Evolutionary conservation across 2,888 invertebrate genomes (phyloP), one percentile per base, ranked within the genome.

Genomic region (Amiota communis): DNA sequence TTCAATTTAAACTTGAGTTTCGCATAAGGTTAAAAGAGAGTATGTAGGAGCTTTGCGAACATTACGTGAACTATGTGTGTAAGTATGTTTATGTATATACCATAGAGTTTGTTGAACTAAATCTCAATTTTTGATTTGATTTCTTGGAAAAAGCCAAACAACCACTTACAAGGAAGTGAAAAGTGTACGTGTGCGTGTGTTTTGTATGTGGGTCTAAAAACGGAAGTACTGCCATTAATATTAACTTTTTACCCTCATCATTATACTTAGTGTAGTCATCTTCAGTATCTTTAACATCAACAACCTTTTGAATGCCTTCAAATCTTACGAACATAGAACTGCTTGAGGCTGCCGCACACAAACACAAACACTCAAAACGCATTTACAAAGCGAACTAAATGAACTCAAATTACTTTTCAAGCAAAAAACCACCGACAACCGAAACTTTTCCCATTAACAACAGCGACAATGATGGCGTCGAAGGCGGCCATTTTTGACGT

Each of bases 351-450:
- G 8, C 4, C 36, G 6, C 63, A 36, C 63, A 63, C 46, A 6
- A 1, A 23, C 23, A 23, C 23, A 23, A 1, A 23, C 63, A 63
- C 46, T 2, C 36, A 10, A 13, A 36, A 36, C 63, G 17, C 63
- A 63, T 59, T 53, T 59, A 59, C 23, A 59, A 15, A 59, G n/a
- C 63, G 36, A 4, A 59, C 23, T 53, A 59, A 59, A 17, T 17
- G 59, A 20, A 36, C 36, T 63, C 63, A 63, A 63, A 46, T 63
- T 59, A 59, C 59, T 59, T 17, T 15, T 8, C 20, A 11, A 59
- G 36, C 36, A 36, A 36, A 36, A 36, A 36, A 6, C 36, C 36
- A 36, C 36, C 36, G 8, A 36, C 36, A 6, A 36, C 36, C 36
- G 6, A 36, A 36, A 36, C 36, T 36, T 36, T 36, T 36, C 36